Percentiles rank a stretch among this genome's conserved stretches.
Conservation (phyloP, 2,888 invertebrate genomes). For the Cosmia pyralina region DNA sequence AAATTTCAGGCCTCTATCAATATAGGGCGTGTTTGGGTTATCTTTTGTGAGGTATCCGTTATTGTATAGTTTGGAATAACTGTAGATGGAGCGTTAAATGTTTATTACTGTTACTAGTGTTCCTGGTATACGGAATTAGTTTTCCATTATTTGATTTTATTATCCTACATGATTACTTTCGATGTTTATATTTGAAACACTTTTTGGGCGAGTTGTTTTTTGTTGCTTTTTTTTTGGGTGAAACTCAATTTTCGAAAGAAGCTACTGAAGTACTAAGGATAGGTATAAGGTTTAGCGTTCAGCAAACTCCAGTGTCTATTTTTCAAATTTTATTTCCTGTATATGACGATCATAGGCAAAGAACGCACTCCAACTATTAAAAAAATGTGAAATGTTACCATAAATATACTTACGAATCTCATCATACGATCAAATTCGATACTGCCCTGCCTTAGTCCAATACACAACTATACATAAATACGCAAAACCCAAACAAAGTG, state of each 20-base stretch:
- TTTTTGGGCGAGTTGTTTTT: not conserved
- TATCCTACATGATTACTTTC: conserved; percentile 8
- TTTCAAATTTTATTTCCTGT: not conserved
- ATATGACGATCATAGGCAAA: not conserved
- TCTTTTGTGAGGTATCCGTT: conserved; percentile 79
- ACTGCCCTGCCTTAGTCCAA: not conserved
- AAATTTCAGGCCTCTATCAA: conserved; percentile 89
- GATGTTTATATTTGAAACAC: not conserved
- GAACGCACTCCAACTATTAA: not conserved
- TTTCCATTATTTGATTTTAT: conserved; percentile 18
- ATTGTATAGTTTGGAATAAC: conserved; percentile 67
- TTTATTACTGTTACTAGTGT: conserved; percentile 48
- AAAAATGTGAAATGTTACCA: not conserved
- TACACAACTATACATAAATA: not conserved
- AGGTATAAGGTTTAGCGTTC: not conserved
- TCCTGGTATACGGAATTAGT: conserved; percentile 25
- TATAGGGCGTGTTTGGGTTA: conserved; percentile 81
- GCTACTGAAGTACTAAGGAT: not conserved
- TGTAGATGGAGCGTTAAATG: conserved; percentile 60
- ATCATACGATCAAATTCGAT: not conserved
- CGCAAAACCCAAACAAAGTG: conserved; percentile 12
- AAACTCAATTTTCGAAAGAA: not conserved
- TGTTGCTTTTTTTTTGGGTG: not conserved
- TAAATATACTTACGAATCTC: not conserved
- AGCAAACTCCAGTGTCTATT: not conserved